Evolutionary conservation across 2,113 vertebrate genomes (phyloP).

Genomic region (human): GRCh38 chr4:16707001-16707500

Average conservation of each 20-base stretch:
- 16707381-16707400: conserved; percentile 72
- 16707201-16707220: conserved; percentile 2
- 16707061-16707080: not conserved
- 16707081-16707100: conserved; percentile 14
- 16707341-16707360: not conserved
- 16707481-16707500: conserved; percentile 74
- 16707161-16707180: not conserved
- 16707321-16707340: conserved; percentile 34
- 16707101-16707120: not conserved
- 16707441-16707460: conserved; percentile 78
- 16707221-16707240: conserved; percentile 35
- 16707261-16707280: not conserved
- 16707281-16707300: conserved; percentile 1
- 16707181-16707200: not conserved
- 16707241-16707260: not conserved
- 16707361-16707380: conserved; percentile 46
- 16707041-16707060: not conserved
- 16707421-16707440: conserved; percentile 63
- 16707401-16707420: conserved; percentile 20
- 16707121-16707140: not conserved
- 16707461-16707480: conserved; percentile 79
- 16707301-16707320: conserved; percentile 6
- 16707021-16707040: not conserved
- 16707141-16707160: not conserved
- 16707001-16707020: not conserved